Evolutionary conservation across 2,888 invertebrate species (phyloP).

Genomic region (Alentia gelatinosa): DNA sequence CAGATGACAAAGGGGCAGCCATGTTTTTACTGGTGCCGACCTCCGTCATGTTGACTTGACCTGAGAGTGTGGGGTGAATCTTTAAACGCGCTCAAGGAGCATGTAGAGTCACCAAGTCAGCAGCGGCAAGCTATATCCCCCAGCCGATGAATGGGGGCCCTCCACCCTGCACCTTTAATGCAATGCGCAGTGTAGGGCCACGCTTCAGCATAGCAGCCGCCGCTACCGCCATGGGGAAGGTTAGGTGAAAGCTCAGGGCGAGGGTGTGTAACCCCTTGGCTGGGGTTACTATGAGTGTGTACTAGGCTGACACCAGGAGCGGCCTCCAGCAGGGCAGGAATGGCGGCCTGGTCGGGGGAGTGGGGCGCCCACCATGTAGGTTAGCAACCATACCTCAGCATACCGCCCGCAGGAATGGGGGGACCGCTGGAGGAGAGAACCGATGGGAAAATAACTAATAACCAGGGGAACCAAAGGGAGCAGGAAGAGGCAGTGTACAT

Average conservation of each 20-base stretch:
- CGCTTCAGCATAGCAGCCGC: background rate
- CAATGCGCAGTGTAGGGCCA: background rate
- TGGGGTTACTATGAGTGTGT: slow-evolving; percentile 41
- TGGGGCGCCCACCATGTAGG: background rate
- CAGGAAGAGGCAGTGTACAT: background rate
- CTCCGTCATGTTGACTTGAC: slow-evolving; percentile 9
- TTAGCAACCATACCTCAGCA: background rate
- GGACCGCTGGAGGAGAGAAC: background rate
- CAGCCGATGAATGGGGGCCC: background rate
- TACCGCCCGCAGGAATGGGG: background rate
- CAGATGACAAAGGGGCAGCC: background rate
- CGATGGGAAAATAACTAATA: background rate
- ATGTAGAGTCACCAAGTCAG: background rate
- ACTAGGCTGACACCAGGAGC: slow-evolving; percentile 21
- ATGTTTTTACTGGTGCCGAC: slow-evolving; percentile 7
- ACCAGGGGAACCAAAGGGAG: background rate
- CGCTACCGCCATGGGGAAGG: background rate
- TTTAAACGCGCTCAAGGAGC: background rate
- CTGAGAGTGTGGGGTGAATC: background rate
- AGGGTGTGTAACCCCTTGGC: background rate
- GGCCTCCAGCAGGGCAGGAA: slow-evolving; percentile 31
- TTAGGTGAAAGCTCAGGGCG: background rate
- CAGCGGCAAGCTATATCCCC: background rate
- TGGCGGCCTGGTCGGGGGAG: background rate
- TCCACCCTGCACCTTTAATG: background rate